Conservation (phyloP, 2,113 vertebrate species). For the Corythaixoides concolor region DNA sequence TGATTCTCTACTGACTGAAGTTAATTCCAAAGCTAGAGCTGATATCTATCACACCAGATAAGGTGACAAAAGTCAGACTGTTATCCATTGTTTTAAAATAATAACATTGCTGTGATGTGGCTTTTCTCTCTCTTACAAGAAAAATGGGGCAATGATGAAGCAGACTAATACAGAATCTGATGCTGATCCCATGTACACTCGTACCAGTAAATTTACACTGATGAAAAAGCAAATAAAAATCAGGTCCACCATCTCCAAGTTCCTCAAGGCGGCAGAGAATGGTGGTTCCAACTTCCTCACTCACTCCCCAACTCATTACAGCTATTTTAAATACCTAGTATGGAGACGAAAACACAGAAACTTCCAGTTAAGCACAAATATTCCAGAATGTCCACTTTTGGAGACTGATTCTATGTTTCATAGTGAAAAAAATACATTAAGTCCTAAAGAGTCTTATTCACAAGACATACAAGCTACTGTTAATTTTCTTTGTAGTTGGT, state of each 20-base stretch:
- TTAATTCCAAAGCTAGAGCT: background rate
- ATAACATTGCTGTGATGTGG: background rate
- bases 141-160: background rate
- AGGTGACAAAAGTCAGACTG: background rate
- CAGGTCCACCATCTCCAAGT: background rate
- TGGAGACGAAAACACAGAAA: background rate
- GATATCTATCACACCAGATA: background rate
- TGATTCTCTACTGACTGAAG: background rate
- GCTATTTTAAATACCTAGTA: background rate
- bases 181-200: background rate
- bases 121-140: slow-evolving; percentile 1
- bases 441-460: background rate
- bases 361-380: background rate
- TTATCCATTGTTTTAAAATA: slow-evolving; percentile 13
- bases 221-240: background rate
- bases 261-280: background rate
- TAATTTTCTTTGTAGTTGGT: background rate
- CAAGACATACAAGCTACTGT: background rate
- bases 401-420: background rate
- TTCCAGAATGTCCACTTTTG: background rate
- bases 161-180: background rate
- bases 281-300: background rate
- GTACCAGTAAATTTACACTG: background rate
- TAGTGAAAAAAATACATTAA: background rate
- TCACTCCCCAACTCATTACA: background rate